These are phyloP conservation scores for Melieria picta DNA, from an alignment of 2,888 invertebrate genomes.

Conservation along the genomic window DNA sequence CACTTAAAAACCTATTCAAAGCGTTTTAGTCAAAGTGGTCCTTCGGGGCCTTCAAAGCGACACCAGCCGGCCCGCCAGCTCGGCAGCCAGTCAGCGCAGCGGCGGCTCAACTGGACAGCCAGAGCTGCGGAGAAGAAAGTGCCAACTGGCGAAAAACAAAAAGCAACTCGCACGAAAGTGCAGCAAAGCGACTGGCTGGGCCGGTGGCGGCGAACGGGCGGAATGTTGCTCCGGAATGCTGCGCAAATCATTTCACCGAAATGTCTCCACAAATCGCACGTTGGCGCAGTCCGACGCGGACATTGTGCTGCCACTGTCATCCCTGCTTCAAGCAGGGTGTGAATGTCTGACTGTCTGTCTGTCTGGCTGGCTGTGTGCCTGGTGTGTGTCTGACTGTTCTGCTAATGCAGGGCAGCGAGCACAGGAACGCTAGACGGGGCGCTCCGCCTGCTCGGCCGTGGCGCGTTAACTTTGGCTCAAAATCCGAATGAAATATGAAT, in stretches of 20 bases:
- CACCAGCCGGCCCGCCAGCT: not conserved
- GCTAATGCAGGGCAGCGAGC: not conserved
- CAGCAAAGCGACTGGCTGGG: not conserved
- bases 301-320: too few relatives aligned
- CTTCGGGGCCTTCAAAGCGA: not conserved
- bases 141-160: slow-evolving; percentile 11
- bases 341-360: not conserved
- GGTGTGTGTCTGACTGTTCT: not conserved
- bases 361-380: not conserved
- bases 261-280: slow-evolving; percentile 34
- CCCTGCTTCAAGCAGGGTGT: slow-evolving; percentile 8
- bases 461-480: not conserved
- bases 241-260: slow-evolving; percentile 36
- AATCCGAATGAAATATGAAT: slow-evolving; percentile 1
- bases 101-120: not conserved
- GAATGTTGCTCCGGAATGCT: slow-evolving; percentile 29
- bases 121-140: not conserved
- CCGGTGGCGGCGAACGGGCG: not conserved
- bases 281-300: too few relatives aligned
- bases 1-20: slow-evolving; percentile 39
- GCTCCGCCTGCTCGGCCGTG: not conserved
- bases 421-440: not conserved
- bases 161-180: not conserved
- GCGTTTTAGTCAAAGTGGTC: slow-evolving; percentile 31
- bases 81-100: not conserved